Evolutionary conservation across 2,113 vertebrate genomes (phyloP).

Genomic region (Bos taurus): ARS-UCD2.0 NC_037343.1:61303501-61304000

Average conservation of each 20-base stretch:
- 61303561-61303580: background rate
- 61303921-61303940: background rate
- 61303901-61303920: background rate
- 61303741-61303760: constrained; percentile 73
- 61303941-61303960: background rate
- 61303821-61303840: constrained; percentile 83
- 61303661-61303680: constrained; percentile 82
- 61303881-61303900: background rate
- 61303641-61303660: constrained; percentile 66
- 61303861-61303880: constrained; percentile 83
- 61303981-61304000: background rate
- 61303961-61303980: background rate
- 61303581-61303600: background rate
- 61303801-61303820: constrained; percentile 73
- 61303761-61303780: constrained; percentile 72
- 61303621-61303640: background rate
- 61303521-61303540: background rate
- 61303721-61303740: constrained; percentile 80
- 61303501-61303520: background rate
- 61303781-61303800: constrained; percentile 69
- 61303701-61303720: constrained; percentile 83
- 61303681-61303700: constrained; percentile 82
- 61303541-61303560: background rate
- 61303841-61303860: constrained; percentile 81
- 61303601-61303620: background rate